Percentiles rank a stretch among this genome's conserved stretches.
Conservation (phyloP, 2,888 invertebrate species). For the Steinernema scapterisci region DNA sequence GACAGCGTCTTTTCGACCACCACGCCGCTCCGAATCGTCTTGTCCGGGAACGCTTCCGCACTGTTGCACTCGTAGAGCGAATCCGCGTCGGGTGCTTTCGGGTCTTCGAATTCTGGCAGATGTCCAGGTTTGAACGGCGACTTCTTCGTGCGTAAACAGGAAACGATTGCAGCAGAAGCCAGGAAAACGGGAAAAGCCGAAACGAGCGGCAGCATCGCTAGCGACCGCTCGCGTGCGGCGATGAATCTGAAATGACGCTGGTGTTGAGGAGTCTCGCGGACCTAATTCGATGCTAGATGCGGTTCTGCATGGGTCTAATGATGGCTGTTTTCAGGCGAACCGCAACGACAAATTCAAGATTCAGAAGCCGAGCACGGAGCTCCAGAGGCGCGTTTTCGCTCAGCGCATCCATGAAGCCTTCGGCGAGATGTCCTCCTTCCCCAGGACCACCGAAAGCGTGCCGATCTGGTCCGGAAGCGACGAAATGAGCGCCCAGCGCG, state of each 20-base stretch:
- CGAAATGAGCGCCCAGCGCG: not conserved
- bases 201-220: not conserved
- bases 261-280: no score
- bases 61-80: not conserved
- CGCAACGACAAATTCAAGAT: slow-evolving; percentile 26
- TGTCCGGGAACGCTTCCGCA: slow-evolving; percentile 43
- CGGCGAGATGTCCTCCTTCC: not conserved
- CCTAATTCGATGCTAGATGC: no score
- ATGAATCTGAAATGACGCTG: no score
- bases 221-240: no score
- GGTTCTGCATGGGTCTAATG: no score
- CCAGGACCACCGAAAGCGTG: not conserved
- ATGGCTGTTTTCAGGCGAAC: not conserved
- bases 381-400: slow-evolving; percentile 14
- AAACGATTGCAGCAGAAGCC: not conserved
- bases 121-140: not conserved
- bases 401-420: slow-evolving; percentile 15
- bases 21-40: not conserved
- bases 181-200: not conserved
- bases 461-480: not conserved
- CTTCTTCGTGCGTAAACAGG: slow-evolving; percentile 1
- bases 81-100: slow-evolving; percentile 9
- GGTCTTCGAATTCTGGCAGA: slow-evolving; percentile 20
- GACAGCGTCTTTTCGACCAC: no score
- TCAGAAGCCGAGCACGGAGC: not conserved